Conservation (phyloP, 2,797 vertebrate species). For the Psittacula echo region DNA sequence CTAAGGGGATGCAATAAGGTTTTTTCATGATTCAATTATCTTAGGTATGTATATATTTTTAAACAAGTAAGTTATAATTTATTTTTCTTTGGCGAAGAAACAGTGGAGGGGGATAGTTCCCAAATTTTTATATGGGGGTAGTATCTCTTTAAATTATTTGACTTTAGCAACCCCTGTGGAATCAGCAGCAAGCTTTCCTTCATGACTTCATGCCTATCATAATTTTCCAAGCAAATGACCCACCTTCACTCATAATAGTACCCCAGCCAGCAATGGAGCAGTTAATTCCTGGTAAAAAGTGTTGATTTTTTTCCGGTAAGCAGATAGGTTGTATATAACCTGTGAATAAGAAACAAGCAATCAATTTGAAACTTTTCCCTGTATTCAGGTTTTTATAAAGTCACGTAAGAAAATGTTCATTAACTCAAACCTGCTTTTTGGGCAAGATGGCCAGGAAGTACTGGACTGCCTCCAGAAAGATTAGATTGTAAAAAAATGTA, state of each 20-base stretch:
- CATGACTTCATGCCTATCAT: background rate
- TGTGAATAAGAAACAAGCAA: conserved; percentile 54
- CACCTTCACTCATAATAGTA: conserved; percentile 71
- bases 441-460: background rate
- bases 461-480: background rate
- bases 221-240: conserved; percentile 29
- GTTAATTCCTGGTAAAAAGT: conserved; percentile 77
- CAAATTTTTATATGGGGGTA: background rate
- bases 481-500: background rate
- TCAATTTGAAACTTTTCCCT: background rate
- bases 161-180: background rate
- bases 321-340: conserved; percentile 90
- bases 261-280: conserved; percentile 94
- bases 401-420: background rate
- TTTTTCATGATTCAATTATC: background rate
- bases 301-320: conserved; percentile 80
- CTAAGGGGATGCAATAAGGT: background rate
- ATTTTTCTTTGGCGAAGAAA: background rate
- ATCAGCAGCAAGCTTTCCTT: background rate
- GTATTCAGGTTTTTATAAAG: background rate
- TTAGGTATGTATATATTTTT: background rate
- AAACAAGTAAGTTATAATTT: background rate
- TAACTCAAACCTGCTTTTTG: background rate
- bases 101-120: background rate
- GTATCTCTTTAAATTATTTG: background rate